phyloP scores from a whole-genome alignment of 1,140 invertebrate species.

The Monomorium pharaonis region DNA sequence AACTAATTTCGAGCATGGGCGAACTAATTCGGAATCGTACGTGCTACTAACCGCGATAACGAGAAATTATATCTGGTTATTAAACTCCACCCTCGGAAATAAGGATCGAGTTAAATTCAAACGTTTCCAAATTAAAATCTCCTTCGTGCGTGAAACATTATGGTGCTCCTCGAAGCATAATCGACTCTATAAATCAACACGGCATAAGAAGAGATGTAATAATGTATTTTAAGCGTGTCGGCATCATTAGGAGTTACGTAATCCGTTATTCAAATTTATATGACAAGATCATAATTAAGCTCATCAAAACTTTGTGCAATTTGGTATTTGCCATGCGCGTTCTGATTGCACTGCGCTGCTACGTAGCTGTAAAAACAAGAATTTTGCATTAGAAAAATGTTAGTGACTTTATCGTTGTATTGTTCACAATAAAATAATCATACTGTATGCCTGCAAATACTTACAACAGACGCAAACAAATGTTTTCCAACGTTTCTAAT shows the following conservation, averaged over 20 bases:
- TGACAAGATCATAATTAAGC: slow-evolving; percentile 26
- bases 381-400: not conserved
- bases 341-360: not conserved
- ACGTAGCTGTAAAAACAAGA: not conserved
- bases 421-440: too few relatives aligned
- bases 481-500: too few relatives aligned
- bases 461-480: too few relatives aligned
- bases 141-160: not conserved
- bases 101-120: slow-evolving; percentile 33
- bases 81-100: slow-evolving; percentile 6
- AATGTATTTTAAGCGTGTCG: not conserved
- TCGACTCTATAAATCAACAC: not conserved
- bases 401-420: not conserved
- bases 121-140: slow-evolving; percentile 17
- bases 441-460: too few relatives aligned
- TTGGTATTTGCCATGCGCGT: not conserved
- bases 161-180: not conserved
- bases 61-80: slow-evolving; percentile 48
- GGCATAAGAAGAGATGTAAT: not conserved
- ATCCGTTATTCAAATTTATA: slow-evolving; percentile 31
- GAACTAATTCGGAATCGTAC: slow-evolving; percentile 36
- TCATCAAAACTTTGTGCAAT: slow-evolving; percentile 14
- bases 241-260: slow-evolving; percentile 19
- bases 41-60: slow-evolving; percentile 40
- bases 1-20: slow-evolving; percentile 41